phyloP scores from a whole-genome alignment of 2,797 vertebrate genomes.

The Peromyscus nudipes region DNA sequence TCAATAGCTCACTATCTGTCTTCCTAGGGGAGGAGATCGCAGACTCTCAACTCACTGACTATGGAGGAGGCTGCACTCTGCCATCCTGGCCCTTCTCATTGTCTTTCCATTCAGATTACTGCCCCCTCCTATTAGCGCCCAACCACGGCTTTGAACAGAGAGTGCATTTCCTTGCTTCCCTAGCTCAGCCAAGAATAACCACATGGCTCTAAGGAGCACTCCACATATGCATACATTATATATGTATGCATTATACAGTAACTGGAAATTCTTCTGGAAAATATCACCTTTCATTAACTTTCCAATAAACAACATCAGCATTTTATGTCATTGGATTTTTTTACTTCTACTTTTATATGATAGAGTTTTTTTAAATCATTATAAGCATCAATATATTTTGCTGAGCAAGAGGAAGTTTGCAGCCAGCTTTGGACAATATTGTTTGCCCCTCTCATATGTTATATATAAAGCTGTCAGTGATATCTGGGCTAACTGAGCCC shows the following conservation, averaged over 20 bases:
- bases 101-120: background rate
- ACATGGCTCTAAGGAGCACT: background rate
- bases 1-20: background rate
- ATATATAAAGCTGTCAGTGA: background rate
- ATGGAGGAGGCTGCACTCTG: background rate
- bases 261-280: slow-evolving; percentile 48
- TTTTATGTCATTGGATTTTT: slow-evolving; percentile 32
- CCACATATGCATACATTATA: no score
- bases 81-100: background rate
- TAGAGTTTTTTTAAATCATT: slow-evolving; percentile 4
- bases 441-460: background rate
- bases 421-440: background rate
- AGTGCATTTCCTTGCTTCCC: background rate
- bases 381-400: slow-evolving; percentile 59
- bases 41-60: accelerated
- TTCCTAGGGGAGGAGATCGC: background rate
- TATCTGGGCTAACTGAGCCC: background rate
- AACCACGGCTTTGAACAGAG: background rate
- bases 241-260: background rate
- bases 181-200: slow-evolving; percentile 28
- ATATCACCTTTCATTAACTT: slow-evolving; percentile 34
- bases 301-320: slow-evolving; percentile 28
- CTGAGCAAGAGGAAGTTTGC: slow-evolving; percentile 11
- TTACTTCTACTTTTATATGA: background rate
- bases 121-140: background rate